Conservation (phyloP, 2,797 vertebrate genomes). For the Characodon lateralis region DNA sequence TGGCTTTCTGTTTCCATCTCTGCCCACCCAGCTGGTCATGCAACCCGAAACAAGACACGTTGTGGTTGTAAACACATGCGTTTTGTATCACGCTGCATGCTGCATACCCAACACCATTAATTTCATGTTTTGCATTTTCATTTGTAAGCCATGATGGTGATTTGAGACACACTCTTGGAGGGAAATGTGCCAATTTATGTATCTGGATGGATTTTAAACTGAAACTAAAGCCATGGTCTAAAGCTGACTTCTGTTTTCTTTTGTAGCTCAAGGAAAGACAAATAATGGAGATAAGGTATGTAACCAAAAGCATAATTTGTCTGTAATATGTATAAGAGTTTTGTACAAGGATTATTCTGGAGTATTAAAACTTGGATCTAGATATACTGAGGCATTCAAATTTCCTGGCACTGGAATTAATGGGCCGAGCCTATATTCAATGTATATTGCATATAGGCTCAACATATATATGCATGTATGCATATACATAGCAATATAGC, state of each 20-base stretch:
- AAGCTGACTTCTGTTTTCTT: constrained; percentile 30
- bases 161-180: constrained; percentile 20
- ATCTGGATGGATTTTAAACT: constrained; percentile 19
- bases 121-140: constrained; percentile 19
- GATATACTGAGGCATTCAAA: neutral
- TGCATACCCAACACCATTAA: constrained; percentile 39
- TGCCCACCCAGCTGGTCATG: constrained; percentile 63
- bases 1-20: constrained; percentile 58
- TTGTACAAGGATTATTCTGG: constrained; percentile 12
- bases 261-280: constrained; percentile 76
- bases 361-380: constrained; percentile 22
- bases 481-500: too few relatives aligned
- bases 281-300: constrained; percentile 80
- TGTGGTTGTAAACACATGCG: constrained; percentile 32
- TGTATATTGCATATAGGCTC: too few relatives aligned
- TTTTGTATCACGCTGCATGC: constrained; percentile 57
- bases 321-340: neutral
- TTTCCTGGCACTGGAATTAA: neutral
- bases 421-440: neutral
- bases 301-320: neutral
- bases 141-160: constrained; percentile 26
- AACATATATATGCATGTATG: too few relatives aligned
- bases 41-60: constrained; percentile 42
- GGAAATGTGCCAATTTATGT: constrained; percentile 8
- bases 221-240: neutral